Conservation (phyloP, 2,888 invertebrate species). For the Syrista parreyssii region DNA sequence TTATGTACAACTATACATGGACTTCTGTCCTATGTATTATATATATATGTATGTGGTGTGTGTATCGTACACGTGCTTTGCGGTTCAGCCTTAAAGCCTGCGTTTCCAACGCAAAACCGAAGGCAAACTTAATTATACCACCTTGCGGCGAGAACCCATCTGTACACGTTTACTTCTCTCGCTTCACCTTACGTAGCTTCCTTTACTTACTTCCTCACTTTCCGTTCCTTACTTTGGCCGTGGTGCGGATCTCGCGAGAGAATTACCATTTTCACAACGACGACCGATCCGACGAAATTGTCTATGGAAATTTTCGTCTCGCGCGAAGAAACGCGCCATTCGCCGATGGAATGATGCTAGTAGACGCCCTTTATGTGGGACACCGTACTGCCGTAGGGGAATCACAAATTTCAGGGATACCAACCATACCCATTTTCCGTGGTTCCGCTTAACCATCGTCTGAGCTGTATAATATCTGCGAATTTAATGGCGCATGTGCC, state of each 20-base stretch:
- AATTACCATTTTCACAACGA: not conserved
- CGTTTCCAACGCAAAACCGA: not conserved
- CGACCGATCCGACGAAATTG: not conserved
- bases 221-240: not conserved
- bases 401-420: not conserved
- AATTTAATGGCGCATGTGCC: not conserved
- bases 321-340: not conserved
- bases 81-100: not conserved
- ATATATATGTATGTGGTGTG: not conserved
- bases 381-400: not conserved
- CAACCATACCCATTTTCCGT: too few species aligned
- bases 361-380: not conserved
- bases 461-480: not conserved
- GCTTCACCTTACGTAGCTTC: not conserved
- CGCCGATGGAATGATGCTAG: not conserved
- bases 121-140: conserved; percentile 5
- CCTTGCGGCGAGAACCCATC: not conserved
- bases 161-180: not conserved
- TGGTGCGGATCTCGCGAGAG: not conserved
- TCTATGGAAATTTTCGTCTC: not conserved
- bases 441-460: too few species aligned
- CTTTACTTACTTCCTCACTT: not conserved
- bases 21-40: too few species aligned
- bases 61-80: not conserved
- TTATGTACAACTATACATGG: not conserved